Base-by-base conservation (phyloP, 1,140 invertebrate species). In the Maconellicoccus hirsutus region DNA sequence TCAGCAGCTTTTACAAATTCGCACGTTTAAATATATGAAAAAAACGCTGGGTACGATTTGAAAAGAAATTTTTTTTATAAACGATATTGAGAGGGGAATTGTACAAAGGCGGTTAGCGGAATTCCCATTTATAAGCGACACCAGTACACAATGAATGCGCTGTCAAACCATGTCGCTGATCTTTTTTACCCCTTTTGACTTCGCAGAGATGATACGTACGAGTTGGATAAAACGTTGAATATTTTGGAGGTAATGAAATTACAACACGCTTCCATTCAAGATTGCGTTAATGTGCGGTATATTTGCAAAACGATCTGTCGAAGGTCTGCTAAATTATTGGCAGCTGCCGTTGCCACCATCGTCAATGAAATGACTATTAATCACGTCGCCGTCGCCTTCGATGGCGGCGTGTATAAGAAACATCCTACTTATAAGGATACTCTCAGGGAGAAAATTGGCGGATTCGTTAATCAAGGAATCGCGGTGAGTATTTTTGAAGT, bases 331-430 rank as follows among this genome's bases (percentile, higher is more conserved):
- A 89, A 92, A 80, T 80, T 99, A 22, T 90, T 92, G 16, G 92
- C 93, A 14, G 91, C 93, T 66, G 94, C 91, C 72, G 86, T 90
- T 27, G 87, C 89, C 10, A 27, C 29, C 1, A 21, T 70, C 1
- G 19, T 72, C 6, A 70, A 72, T 14, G 59, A 63, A 72, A 70
- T 70, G 16, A n/a, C 39, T 29, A 59, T 70, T 19, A 59, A 22
- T 52, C 29, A 23, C 0, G 59, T 70, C 1, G 70, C 66, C 0
- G 52, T 72, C 1, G 63, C 63, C 0, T 66, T 69, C 1, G 97
- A 99, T 80, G 97, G 97, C 19, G 98, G 95, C 22, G 91, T 99
- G 0, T 99, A 98, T 80, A 86, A 95, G 75, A 98, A 91, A 82
- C 97, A 99, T 33, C 92, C 92, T 59, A 84, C 89, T 76, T 86